phyloP scores from a whole-genome alignment of 2,113 vertebrate species.

The Neotoma lepida region DNA sequence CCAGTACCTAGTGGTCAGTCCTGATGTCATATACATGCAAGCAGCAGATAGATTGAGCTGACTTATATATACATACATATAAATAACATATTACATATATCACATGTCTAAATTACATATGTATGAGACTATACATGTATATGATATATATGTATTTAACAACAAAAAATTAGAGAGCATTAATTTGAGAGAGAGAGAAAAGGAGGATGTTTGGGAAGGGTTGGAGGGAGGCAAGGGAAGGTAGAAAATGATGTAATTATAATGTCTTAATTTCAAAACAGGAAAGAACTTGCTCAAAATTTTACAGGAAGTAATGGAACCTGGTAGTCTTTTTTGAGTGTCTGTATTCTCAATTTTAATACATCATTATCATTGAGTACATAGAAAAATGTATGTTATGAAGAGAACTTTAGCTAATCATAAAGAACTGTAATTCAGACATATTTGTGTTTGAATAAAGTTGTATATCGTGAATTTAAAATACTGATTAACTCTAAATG shows the following conservation, averaged over 20 bases:
- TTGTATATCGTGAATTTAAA: not conserved
- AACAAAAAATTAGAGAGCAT: not conserved
- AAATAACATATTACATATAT: not conserved
- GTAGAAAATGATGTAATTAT: not conserved
- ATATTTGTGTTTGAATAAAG: slow-evolving; percentile 9
- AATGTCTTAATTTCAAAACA: not conserved
- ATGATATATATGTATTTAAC: not conserved
- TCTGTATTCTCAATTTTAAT: not conserved
- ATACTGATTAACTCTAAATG: slow-evolving; percentile 24
- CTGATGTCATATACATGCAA: not conserved
- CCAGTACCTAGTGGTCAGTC: no score
- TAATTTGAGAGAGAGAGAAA: not conserved
- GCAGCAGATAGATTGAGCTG: not conserved
- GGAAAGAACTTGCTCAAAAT: not conserved
- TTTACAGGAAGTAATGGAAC: not conserved
- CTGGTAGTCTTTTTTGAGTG: not conserved
- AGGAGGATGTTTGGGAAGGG: not conserved
- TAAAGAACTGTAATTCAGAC: slow-evolving; percentile 39
- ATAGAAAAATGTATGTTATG: not conserved
- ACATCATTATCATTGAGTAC: not conserved
- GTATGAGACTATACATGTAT: not conserved
- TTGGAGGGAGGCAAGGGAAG: not conserved
- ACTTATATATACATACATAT: not conserved
- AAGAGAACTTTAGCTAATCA: not conserved
- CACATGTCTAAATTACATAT: not conserved